Percentiles rank a stretch among this genome's conserved stretches.
Conservation (phyloP, 2,888 invertebrate species). For the Synanthedon tipuliformis region DNA sequence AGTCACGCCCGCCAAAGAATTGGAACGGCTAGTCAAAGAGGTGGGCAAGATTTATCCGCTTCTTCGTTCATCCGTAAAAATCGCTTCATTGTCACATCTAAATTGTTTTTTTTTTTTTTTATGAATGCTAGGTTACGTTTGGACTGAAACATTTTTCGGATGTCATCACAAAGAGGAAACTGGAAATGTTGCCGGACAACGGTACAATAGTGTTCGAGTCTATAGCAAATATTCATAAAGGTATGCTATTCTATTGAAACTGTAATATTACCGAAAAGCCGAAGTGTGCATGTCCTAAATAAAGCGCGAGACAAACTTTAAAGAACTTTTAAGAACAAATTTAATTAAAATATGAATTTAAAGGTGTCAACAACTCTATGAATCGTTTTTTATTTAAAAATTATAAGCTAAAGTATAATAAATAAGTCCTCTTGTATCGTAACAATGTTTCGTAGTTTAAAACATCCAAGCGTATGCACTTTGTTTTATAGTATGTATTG, state of each 20-base stretch:
- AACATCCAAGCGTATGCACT: background rate
- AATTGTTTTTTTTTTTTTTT: slow-evolving; percentile 17
- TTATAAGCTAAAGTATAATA: too few relatives aligned
- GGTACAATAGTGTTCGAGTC: slow-evolving; percentile 94
- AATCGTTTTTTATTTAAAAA: too few relatives aligned
- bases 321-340: too few relatives aligned
- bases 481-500: background rate
- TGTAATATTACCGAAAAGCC: too few relatives aligned
- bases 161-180: slow-evolving; percentile 90
- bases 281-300: too few relatives aligned
- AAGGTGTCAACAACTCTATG: too few relatives aligned
- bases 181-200: slow-evolving; percentile 94
- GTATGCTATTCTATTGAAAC: slow-evolving; percentile 21
- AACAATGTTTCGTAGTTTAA: too few relatives aligned
- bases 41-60: slow-evolving; percentile 21
- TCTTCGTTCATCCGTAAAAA: slow-evolving; percentile 14
- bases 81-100: slow-evolving; percentile 10
- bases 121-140: slow-evolving; percentile 50
- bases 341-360: too few relatives aligned
- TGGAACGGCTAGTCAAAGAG: slow-evolving; percentile 81
- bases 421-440: background rate
- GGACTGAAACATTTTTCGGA: slow-evolving; percentile 89
- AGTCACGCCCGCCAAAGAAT: slow-evolving; percentile 76
- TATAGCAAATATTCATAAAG: slow-evolving; percentile 87
- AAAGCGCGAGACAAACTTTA: too few relatives aligned